Evolutionary conservation across 2,888 invertebrate genomes (phyloP).

Genomic region (Aphodius granarius): DNA sequence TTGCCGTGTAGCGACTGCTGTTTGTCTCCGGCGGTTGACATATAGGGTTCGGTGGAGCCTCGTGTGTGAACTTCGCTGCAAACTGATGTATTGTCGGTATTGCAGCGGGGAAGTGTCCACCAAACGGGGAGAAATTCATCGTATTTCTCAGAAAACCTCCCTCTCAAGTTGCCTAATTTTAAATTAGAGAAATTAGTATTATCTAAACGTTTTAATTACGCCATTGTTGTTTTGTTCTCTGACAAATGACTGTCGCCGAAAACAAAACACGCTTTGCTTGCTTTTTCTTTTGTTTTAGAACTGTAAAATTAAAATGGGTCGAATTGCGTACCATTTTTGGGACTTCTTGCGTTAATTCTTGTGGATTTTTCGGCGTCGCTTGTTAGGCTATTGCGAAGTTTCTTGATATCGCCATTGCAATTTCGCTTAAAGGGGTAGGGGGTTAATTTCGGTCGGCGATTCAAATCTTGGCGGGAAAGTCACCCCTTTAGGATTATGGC

Average conservation of each 20-base stretch:
- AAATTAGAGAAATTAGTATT: background rate
- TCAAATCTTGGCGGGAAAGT: constrained; percentile 37
- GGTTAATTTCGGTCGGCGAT: constrained; percentile 25
- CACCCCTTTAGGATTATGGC: constrained; percentile 4
- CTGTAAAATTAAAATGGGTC: background rate
- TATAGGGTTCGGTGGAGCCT: constrained; percentile 36
- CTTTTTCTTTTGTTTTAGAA: background rate
- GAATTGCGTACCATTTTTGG: background rate
- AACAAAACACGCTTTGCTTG: background rate
- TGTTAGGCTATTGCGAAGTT: constrained; percentile 33
- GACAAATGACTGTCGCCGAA: constrained; percentile 1
- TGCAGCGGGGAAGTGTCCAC: constrained; percentile 75
- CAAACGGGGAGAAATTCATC: constrained; percentile 89
- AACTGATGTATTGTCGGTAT: constrained; percentile 84
- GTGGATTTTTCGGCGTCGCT: constrained; percentile 13
- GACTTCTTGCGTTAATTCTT: background rate
- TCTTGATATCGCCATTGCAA: constrained; percentile 37
- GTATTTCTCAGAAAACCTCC: constrained; percentile 30
- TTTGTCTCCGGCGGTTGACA: constrained; percentile 34
- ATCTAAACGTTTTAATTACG: constrained; percentile 8
- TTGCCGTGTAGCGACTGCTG: constrained; percentile 50
- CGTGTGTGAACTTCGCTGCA: constrained; percentile 69
- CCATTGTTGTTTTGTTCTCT: constrained; percentile 27
- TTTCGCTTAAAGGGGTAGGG: constrained; percentile 33
- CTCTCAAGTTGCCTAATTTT: background rate